phyloP scores from a whole-genome alignment of 2,113 vertebrate species.

The Cichladusa arquata region DNA sequence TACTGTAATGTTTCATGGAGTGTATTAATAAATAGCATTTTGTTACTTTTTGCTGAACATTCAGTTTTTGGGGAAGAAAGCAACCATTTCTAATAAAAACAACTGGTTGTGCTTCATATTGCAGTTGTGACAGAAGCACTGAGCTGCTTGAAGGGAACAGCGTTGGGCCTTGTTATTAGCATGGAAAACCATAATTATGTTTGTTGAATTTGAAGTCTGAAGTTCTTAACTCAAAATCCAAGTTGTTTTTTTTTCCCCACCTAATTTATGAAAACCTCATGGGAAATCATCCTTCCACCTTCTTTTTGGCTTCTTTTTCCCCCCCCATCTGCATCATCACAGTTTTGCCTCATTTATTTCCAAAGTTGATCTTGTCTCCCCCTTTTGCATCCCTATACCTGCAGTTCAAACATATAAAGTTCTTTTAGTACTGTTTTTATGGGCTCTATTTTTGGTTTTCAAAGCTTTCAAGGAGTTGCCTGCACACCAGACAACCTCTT shows the following conservation, averaged over 20 bases:
- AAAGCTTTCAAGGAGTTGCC: not conserved
- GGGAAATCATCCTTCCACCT: not conserved
- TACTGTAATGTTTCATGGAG: not conserved
- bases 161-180: rapidly evolving
- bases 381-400: not conserved
- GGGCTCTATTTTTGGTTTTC: constrained; percentile 15
- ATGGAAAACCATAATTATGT: not conserved
- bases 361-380: not conserved
- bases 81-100: not conserved
- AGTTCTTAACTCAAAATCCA: not conserved
- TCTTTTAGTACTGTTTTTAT: constrained; percentile 23
- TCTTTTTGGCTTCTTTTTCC: not conserved
- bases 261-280: not conserved
- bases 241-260: not conserved
- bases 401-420: not conserved
- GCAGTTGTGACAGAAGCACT: not conserved
- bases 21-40: constrained; percentile 6
- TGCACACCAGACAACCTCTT: not conserved
- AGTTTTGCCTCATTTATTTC: constrained; percentile 1
- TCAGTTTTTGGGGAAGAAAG: not conserved
- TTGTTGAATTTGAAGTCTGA: not conserved
- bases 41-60: not conserved
- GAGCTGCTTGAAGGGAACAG: not conserved
- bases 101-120: not conserved
- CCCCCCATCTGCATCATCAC: not conserved